phyloP scores from a whole-genome alignment of 2,797 vertebrate genomes.

The Falco novaeseelandiae region DNA sequence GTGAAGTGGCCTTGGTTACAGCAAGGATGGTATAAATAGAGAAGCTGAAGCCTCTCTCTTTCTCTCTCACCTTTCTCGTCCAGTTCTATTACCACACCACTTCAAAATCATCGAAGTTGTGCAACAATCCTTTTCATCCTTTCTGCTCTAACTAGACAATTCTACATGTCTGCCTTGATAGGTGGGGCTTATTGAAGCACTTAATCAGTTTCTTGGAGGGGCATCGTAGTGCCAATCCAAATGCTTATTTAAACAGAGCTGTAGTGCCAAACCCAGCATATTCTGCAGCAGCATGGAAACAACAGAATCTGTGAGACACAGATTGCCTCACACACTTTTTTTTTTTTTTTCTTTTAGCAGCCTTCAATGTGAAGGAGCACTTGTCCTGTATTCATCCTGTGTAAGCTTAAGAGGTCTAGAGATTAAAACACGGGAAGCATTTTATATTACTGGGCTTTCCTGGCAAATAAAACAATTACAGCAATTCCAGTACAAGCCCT shows the following conservation, averaged over 20 bases:
- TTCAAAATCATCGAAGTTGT: constrained; percentile 37
- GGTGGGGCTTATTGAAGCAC: constrained; percentile 61
- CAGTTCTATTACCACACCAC: background rate
- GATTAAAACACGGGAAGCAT: constrained; percentile 24
- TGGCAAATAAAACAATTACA: constrained; percentile 43
- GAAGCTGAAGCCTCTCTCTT: background rate
- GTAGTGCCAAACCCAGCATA: constrained; percentile 1
- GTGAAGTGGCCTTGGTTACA: background rate
- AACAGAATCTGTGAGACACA: constrained; percentile 10
- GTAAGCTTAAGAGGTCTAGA: constrained; percentile 14
- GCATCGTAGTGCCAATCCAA: background rate
- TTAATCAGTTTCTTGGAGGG: constrained; percentile 64
- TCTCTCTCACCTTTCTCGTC: background rate
- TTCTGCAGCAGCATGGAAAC: constrained; percentile 57
- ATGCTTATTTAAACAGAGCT: constrained; percentile 22
- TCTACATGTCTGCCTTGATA: constrained; percentile 44
- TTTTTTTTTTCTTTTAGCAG: background rate
- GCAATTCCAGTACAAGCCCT: constrained; percentile 1
- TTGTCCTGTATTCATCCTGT: constrained; percentile 11
- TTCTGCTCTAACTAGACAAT: constrained; percentile 57
- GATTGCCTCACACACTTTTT: background rate
- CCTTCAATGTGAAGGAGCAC: background rate
- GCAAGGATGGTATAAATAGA: background rate
- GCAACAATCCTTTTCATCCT: constrained; percentile 37
- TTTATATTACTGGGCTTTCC: constrained; percentile 27